Conservation (phyloP, 2,888 invertebrate genomes). For the Clistopyga incitator region DNA sequence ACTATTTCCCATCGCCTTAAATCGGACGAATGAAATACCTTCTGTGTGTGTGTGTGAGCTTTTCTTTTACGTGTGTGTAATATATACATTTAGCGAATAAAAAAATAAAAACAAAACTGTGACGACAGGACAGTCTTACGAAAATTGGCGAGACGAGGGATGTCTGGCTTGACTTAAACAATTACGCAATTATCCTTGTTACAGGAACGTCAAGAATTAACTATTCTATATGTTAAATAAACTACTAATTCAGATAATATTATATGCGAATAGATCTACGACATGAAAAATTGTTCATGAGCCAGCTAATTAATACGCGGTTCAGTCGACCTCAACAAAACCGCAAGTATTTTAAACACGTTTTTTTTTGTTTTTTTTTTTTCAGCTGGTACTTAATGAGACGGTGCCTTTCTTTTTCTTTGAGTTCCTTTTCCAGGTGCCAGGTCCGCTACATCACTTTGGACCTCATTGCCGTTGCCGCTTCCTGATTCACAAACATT, state of each 20-base stretch:
- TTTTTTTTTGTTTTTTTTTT: background rate
- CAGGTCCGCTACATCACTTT: conserved; percentile 54
- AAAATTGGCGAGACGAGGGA: conserved; percentile 74
- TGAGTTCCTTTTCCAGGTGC: conserved; percentile 50
- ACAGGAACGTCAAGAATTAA: conserved; percentile 75
- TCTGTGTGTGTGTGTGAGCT: background rate
- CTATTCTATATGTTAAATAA: conserved; percentile 74
- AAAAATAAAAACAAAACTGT: conserved; percentile 20
- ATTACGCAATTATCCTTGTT: conserved; percentile 69
- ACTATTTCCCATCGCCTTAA: background rate
- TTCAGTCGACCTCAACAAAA: conserved; percentile 46
- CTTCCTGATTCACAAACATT: conserved; percentile 62
- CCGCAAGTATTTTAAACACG: conserved; percentile 17
- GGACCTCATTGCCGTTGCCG: conserved; percentile 51
- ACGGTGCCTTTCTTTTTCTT: conserved; percentile 69
- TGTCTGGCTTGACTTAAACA: conserved; percentile 67
- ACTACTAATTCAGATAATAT: conserved; percentile 49
- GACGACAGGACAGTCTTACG: conserved; percentile 79
- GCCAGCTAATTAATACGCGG: conserved; percentile 61
- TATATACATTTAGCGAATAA: conserved; percentile 45
- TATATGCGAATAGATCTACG: conserved; percentile 66
- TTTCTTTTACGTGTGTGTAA: background rate
- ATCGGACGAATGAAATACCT: conserved; percentile 1
- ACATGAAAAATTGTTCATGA: conserved; percentile 58
- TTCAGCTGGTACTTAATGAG: conserved; percentile 56